Conservation (phyloP, 2,888 invertebrate genomes). For the Epinotia demarniana region DNA sequence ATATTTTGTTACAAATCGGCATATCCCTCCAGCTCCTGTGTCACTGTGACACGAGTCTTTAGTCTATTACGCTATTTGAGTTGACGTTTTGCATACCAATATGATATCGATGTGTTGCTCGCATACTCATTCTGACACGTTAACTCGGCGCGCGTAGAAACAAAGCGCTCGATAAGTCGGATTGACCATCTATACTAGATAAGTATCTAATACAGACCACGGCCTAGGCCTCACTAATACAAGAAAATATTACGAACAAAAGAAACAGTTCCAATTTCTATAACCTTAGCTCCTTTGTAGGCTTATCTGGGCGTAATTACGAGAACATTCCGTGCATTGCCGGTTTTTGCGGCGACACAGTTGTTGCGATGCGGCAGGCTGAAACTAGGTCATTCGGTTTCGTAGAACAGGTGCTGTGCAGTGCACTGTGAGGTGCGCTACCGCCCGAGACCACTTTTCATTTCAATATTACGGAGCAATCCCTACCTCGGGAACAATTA, state of each 20-base stretch:
- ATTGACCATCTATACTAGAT: background rate
- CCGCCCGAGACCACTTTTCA: constrained; percentile 14
- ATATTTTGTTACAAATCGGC: background rate
- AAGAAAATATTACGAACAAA: constrained; percentile 1
- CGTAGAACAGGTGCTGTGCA: constrained; percentile 39
- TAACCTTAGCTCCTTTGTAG: constrained; percentile 32
- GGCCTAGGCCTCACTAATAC: background rate
- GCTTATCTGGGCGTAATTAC: constrained; percentile 41
- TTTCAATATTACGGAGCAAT: constrained; percentile 17
- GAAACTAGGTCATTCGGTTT: constrained; percentile 44
- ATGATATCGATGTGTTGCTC: too few relatives aligned
- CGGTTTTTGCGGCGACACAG: constrained; percentile 43
- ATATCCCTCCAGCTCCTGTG: background rate
- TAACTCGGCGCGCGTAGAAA: too few relatives aligned
- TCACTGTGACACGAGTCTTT: background rate
- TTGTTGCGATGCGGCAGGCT: constrained; percentile 44
- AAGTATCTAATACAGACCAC: background rate
- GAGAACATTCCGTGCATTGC: constrained; percentile 41
- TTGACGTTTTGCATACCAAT: too few relatives aligned
- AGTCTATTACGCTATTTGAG: background rate
- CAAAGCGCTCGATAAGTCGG: background rate
- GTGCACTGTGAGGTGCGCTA: constrained; percentile 7
- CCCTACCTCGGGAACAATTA: background rate
- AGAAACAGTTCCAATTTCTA: constrained; percentile 28
- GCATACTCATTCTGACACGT: too few relatives aligned